Base-by-base conservation (phyloP, 2,797 vertebrate species). In the Psittacula echo region DNA sequence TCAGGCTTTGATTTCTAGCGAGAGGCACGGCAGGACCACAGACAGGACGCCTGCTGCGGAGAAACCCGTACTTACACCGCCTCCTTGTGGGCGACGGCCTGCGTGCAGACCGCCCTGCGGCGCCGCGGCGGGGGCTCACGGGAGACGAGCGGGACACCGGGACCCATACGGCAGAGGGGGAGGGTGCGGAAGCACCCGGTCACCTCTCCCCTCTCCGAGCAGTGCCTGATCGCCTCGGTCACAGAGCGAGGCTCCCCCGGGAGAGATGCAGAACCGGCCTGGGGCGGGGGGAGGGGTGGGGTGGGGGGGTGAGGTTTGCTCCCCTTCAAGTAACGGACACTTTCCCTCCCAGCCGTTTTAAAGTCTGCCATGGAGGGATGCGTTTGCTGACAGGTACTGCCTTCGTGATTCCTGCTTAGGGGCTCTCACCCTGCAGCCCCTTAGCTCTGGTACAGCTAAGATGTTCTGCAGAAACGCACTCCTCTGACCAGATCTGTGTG, bases 21-120 rank as follows among this genome's bases (percentile, higher is more conserved):
- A 7, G 53, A 11, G 3, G 34, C 10, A 0, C 0, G 44, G 15
- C 11, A 1, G 41, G 8, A 5, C 12, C 0, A 22, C n/a, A 12
- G 5, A 0, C 4, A 9, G 21, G 8, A 4, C 8, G 76, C 10
- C 13, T 5, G 53, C 65, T 4, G 76, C 4, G 0, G 62, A 1
- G 27, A 90, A 64, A 65, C 7, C 77, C 14, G 80, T 3, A 74
- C 91, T n/a, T 8, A 72, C 83, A 87, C 44, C 45, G 11, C 93
- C 77, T 62, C 8, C 94, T 92, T 11, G 84, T 62, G 94, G 87
- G 30, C 5, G 24, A 7, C 4, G 16, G 48, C 32, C 58, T 11
- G 26, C 1, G 30, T 50, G 64, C 93, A 67, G 54, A 22, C 27
- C 6, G 3, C 21, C 13, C 1, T 19, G 41, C 10, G 4, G 37